A percentile compares a stretch with the other conserved stretches of the same genome.
These are phyloP conservation scores for Alligator sinensis DNA, from an alignment of 2,113 vertebrate species.

Conservation along the genomic window DNA sequence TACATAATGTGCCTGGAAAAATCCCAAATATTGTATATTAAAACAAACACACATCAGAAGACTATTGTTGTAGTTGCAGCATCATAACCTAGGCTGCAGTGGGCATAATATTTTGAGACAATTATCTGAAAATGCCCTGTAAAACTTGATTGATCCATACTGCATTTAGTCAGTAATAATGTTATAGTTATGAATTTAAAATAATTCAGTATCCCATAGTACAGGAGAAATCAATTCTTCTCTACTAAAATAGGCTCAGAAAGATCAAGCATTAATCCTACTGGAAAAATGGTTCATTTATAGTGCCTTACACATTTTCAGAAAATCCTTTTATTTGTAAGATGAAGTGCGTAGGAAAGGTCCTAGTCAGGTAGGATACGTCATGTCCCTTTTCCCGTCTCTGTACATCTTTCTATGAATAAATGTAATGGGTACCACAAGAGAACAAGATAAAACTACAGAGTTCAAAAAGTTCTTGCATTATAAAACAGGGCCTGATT, in stretches of 20 bases:
- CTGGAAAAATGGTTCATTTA: background rate
- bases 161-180: background rate
- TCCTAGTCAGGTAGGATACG: background rate
- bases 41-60: background rate
- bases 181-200: background rate
- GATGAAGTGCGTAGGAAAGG: background rate
- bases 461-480: conserved; percentile 20
- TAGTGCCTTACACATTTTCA: conserved; percentile 13
- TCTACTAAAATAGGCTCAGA: background rate
- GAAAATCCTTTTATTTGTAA: conserved; percentile 37
- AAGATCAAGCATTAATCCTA: conserved; percentile 18
- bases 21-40: background rate
- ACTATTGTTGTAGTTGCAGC: background rate
- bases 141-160: background rate
- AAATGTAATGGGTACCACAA: conserved; percentile 29
- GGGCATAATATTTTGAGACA: background rate
- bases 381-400: background rate
- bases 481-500: conserved; percentile 37
- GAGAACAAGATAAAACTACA: conserved; percentile 46
- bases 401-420: background rate
- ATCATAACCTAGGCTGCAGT: background rate
- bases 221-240: conserved; percentile 2
- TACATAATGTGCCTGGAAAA: background rate
- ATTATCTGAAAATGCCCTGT: background rate
- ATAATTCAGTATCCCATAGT: background rate